These are phyloP conservation scores for Aphidoletes aphidimyza DNA, from an alignment of 2,888 invertebrate genomes.

Conservation along the genomic window DNA sequence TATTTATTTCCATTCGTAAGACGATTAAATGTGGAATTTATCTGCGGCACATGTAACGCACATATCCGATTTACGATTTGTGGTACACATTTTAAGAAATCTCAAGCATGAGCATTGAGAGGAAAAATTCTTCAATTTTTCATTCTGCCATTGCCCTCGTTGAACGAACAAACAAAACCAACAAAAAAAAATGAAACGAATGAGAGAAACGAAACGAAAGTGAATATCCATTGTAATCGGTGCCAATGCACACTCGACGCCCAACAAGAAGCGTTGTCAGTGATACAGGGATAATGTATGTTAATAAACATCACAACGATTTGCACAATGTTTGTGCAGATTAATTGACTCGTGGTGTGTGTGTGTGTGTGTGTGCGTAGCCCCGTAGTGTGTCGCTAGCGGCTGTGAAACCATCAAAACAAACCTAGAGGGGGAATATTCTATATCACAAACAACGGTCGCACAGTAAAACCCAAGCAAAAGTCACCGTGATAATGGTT, in stretches of 20 bases:
- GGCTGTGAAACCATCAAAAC: constrained; percentile 15
- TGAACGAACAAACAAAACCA: not conserved
- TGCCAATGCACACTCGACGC: not conserved
- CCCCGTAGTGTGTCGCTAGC: not conserved
- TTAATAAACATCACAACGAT: constrained; percentile 30
- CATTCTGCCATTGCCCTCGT: constrained; percentile 39
- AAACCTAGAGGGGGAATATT: constrained; percentile 34
- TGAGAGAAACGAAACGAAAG: not conserved
- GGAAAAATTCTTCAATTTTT: constrained; percentile 43
- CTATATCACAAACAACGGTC: not conserved
- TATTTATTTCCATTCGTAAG: not conserved
- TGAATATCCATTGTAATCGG: not conserved
- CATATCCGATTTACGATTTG: constrained; percentile 14
- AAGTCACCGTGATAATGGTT: not conserved
- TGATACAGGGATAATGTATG: constrained; percentile 45
- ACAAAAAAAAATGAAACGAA: too few species aligned
- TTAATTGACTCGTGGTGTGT: constrained; percentile 29
- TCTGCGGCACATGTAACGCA: not conserved
- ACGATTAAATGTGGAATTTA: constrained; percentile 41
- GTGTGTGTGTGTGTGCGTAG: not conserved
- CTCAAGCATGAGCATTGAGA: not conserved
- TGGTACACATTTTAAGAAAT: not conserved
- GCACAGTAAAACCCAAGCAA: not conserved
- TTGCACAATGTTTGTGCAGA: constrained; percentile 47
- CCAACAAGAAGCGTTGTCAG: not conserved